Evolutionary conservation across 2,888 invertebrate species (phyloP), one percentile per base, ranked within the genome.

Genomic region (Dioctria linearis): DNA sequence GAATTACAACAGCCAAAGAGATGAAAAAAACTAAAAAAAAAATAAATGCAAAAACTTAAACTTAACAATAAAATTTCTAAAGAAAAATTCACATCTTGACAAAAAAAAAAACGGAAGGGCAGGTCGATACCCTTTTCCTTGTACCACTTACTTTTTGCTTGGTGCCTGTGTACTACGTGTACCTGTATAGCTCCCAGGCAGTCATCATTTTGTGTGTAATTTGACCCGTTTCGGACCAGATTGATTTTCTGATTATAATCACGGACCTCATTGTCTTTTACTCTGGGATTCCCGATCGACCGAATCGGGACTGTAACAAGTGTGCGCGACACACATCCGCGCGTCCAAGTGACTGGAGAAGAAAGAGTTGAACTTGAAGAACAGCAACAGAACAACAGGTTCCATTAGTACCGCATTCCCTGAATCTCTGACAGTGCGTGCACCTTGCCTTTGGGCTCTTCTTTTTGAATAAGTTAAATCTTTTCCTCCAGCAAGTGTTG

Each of bases 361-460:
- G 25, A 25, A 25, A 25, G 25, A 25, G 25, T 25, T 25, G 25
- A 25, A 25, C 42, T 37, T 42, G 57, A 37, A 42, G 51, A 13
- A 43, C 13, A 67, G 67, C 25, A 39, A 71, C 49, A 57, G 63
- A 76, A 76, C 63, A 76, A 63, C 76, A 76, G 63, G 76, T 76
- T 76, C 76, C 76, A 76, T 76, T 76, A 76, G 76, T 76, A 76
- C 76, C 76, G 76, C 76, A 76, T 76, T 76, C 76, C 49, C 76
- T 63, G 76, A 63, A 76, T 76, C 76, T 75, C 59, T 76, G 61
- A 49, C 63, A 63, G 76, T 76, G 76, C 76, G 76, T 76, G 76
- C 63, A 63, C 76, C 76, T 76, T 76, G 76, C 76, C 63, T 59
- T 59, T 73, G 73, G 73, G 73, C 4, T 54, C 54, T 54, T n/a